These are phyloP conservation scores for Cyprinella venusta DNA, from an alignment of 2,797 vertebrate species.

Conservation along the genomic window DNA sequence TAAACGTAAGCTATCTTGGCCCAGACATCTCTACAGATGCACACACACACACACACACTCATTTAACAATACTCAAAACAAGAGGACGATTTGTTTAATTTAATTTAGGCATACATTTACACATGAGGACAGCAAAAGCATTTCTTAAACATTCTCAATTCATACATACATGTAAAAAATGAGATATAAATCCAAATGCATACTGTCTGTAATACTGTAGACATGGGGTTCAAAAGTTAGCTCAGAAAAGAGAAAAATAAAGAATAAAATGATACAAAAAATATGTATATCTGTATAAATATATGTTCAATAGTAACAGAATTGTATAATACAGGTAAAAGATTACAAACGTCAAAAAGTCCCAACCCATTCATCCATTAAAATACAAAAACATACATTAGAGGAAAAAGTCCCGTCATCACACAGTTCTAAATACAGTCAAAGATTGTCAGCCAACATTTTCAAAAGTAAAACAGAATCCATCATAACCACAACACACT, in stretches of 20 bases:
- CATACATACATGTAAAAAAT: constrained; percentile 93
- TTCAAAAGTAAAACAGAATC: constrained; percentile 63
- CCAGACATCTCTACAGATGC: background rate
- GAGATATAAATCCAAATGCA: constrained; percentile 80
- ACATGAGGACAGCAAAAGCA: constrained; percentile 86
- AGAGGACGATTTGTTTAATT: constrained; percentile 87
- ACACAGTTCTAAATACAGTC: constrained; percentile 66
- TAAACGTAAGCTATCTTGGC: background rate
- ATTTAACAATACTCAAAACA: constrained; percentile 68
- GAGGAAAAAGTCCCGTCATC: constrained; percentile 64
- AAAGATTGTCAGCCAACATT: constrained; percentile 81
- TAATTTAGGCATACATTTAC: constrained; percentile 89
- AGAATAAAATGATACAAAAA: constrained; percentile 78
- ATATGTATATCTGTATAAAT: constrained; percentile 77
- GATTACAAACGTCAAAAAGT: constrained; percentile 60
- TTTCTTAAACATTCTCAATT: constrained; percentile 84
- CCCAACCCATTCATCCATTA: constrained; percentile 55
- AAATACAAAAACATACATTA: constrained; percentile 74
- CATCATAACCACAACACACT: constrained; percentile 63
- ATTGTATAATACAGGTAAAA: constrained; percentile 77
- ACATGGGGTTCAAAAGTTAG: constrained; percentile 75
- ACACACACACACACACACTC: background rate
- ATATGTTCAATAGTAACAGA: constrained; percentile 81
- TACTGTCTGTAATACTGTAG: constrained; percentile 80
- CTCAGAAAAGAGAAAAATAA: constrained; percentile 69